Evolutionary conservation across 92 coral and sea anemone genomes (phyloP).

Genomic region (Isaurus tuberculatus): DNA sequence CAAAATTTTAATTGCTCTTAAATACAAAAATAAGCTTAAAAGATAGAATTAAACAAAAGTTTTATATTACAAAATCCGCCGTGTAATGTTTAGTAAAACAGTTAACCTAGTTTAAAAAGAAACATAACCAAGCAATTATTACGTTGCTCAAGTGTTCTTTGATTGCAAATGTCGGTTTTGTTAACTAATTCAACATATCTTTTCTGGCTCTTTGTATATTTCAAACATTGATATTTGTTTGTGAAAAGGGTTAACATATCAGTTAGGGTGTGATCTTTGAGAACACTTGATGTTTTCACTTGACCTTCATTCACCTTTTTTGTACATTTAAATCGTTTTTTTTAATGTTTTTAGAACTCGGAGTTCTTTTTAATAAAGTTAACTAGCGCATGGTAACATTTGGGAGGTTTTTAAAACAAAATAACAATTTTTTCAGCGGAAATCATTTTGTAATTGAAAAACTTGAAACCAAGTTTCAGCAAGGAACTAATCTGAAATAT

Average conservation of each 20-base stretch:
- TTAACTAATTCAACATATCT: background rate
- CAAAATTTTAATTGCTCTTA: background rate
- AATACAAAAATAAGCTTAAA: background rate
- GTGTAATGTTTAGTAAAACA: background rate
- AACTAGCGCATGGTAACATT: too few species aligned
- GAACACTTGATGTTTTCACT: background rate
- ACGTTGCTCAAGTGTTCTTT: background rate
- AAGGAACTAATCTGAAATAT: too few species aligned
- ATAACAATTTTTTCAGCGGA: too few species aligned
- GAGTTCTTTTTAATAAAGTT: background rate
- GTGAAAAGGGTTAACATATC: background rate
- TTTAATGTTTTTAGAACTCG: background rate
- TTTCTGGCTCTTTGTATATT: background rate
- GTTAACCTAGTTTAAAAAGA: slow-evolving; percentile 10
- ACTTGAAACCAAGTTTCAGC: too few species aligned
- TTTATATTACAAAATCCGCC: background rate
- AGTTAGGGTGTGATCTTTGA: background rate
- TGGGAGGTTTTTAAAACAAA: too few species aligned
- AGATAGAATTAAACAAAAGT: background rate
- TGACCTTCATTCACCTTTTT: slow-evolving; percentile 19
- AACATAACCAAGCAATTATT: background rate
- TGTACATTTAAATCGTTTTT: background rate
- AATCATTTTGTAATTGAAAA: too few species aligned
- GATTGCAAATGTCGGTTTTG: background rate
- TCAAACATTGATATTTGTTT: slow-evolving; percentile 16